Conservation (phyloP, 1,140 invertebrate genomes). For the Stegodyphus dumicola region DNA sequence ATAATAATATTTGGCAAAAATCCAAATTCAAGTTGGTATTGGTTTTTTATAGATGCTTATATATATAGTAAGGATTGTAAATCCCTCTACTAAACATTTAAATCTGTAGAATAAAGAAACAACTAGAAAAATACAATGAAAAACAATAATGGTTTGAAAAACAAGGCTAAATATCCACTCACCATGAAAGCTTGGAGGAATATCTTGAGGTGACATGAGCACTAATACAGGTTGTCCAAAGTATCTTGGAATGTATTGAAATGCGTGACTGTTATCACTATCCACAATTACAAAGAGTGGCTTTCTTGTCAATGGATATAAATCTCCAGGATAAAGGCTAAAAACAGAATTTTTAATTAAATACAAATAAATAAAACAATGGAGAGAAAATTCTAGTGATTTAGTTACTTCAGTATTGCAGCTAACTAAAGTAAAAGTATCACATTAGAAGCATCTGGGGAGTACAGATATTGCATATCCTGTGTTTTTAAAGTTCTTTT, state of each 20-base stretch:
- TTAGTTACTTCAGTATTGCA: background rate
- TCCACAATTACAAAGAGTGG: slow-evolving; percentile 94
- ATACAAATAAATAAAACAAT: slow-evolving; percentile 2
- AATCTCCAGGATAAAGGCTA: slow-evolving; percentile 89
- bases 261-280: slow-evolving; percentile 94
- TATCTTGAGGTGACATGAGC: slow-evolving; percentile 92
- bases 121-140: too few species aligned
- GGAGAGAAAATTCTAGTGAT: background rate
- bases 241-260: slow-evolving; percentile 89
- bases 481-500: too few species aligned
- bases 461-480: too few species aligned
- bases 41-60: too few species aligned
- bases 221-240: slow-evolving; percentile 96
- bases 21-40: too few species aligned
- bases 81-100: too few species aligned
- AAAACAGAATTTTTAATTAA: background rate
- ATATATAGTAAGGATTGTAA: too few species aligned
- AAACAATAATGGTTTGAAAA: too few species aligned
- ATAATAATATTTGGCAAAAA: too few species aligned
- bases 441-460: too few species aligned
- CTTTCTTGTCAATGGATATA: slow-evolving; percentile 90
- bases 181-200: slow-evolving; percentile 86
- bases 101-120: too few species aligned
- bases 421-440: too few species aligned
- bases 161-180: slow-evolving; percentile 55